Evolutionary conservation across 2,888 invertebrate genomes (phyloP).

Genomic region (Papilio protenor): DNA sequence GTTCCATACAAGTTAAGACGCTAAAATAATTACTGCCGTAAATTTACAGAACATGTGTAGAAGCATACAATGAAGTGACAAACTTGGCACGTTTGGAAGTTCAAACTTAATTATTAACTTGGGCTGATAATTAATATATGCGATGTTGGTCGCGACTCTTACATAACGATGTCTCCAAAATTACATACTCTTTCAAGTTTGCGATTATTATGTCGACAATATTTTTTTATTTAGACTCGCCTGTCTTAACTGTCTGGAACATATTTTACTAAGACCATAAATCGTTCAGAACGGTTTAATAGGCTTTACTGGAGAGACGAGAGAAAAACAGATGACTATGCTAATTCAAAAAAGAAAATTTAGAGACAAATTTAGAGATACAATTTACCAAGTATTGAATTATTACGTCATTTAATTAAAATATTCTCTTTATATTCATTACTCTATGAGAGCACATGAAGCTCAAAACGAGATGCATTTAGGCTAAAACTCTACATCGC

Average conservation of each 20-base stretch:
- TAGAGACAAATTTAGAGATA: neutral
- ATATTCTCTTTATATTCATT: constrained; percentile 12
- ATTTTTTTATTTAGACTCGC: neutral
- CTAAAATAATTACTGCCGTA: constrained; percentile 66
- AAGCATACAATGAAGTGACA: constrained; percentile 66
- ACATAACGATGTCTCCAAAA: constrained; percentile 48
- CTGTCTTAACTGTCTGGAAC: neutral
- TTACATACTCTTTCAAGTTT: constrained; percentile 18
- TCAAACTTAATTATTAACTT: constrained; percentile 78
- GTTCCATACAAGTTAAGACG: neutral
- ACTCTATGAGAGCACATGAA: neutral
- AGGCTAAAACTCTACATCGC: constrained; percentile 7
- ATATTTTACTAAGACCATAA: constrained; percentile 13
- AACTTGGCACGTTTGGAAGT: constrained; percentile 70
- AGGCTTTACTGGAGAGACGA: constrained; percentile 12
- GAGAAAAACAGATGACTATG: constrained; percentile 2
- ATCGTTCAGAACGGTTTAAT: constrained; percentile 18
- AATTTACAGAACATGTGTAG: constrained; percentile 57
- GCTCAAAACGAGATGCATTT: constrained; percentile 15
- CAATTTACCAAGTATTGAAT: neutral
- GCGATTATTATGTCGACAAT: neutral
- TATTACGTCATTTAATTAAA: constrained; percentile 10
- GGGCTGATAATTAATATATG: constrained; percentile 74
- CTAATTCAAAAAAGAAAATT: neutral
- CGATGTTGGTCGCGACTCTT: constrained; percentile 59